Conservation (phyloP, 1,140 invertebrate species). For the Drosophila kohkoa region DNA sequence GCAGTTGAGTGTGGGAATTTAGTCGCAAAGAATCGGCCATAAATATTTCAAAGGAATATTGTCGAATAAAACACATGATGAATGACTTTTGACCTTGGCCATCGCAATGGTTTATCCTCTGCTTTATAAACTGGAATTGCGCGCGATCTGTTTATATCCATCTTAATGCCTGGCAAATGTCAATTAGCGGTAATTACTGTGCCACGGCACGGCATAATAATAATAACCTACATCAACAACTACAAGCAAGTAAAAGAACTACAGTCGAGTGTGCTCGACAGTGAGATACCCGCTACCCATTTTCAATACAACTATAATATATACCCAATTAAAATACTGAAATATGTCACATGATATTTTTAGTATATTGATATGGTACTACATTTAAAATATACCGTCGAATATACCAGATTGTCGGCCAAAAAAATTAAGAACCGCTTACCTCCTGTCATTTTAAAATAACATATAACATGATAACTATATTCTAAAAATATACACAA, state of each 20-base stretch:
- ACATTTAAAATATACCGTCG: too few species aligned
- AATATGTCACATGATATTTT: too few species aligned
- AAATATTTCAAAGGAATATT: conserved; percentile 49
- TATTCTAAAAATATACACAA: too few species aligned
- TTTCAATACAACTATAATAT: too few species aligned
- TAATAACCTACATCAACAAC: conserved; percentile 61
- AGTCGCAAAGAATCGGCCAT: conserved; percentile 13
- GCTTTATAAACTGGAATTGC: conserved; percentile 17
- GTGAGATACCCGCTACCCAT: too few species aligned
- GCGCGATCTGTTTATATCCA: conserved; percentile 14
- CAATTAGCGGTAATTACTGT: conserved; percentile 79
- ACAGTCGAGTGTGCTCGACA: too few species aligned
- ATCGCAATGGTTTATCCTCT: not conserved
- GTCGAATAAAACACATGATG: conserved; percentile 3
- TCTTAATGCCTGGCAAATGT: conserved; percentile 60
- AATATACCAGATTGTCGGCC: too few species aligned
- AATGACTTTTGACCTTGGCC: conserved; percentile 54
- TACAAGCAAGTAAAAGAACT: conserved; percentile 10
- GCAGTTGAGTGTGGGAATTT: conserved; percentile 4
- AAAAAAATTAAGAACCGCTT: too few species aligned
- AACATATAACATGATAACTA: too few species aligned
- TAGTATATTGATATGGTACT: too few species aligned
- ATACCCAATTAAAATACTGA: too few species aligned
- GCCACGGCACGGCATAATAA: conserved; percentile 63
- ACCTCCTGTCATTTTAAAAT: too few species aligned